Conservation (phyloP, 1,140 invertebrate genomes). For the Formica selysi region DNA sequence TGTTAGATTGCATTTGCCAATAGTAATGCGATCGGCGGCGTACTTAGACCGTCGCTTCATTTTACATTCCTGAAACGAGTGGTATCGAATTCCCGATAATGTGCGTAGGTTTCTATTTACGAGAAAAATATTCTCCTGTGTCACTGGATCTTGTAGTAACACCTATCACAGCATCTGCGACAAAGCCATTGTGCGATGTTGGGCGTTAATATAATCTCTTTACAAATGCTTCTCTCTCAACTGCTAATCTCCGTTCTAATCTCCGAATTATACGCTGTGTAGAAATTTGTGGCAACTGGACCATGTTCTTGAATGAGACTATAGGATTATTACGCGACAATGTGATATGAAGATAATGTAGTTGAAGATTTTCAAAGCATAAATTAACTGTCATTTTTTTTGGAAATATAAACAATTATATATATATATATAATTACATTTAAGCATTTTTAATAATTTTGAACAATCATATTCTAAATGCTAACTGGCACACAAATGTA, state of each 20-base stretch:
- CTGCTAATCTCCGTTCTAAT: background rate
- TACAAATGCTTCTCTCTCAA: background rate
- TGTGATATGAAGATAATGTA: background rate
- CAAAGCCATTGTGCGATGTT: background rate
- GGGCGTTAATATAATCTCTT: constrained; percentile 9
- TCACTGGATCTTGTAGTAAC: background rate
- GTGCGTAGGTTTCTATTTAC: background rate
- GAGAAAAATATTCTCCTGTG: background rate
- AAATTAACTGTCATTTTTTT: background rate
- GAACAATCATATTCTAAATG: background rate
- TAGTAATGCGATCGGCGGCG: constrained; percentile 7
- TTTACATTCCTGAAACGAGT: constrained; percentile 30
- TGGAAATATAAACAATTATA: background rate
- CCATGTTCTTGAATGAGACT: background rate
- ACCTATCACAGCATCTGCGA: background rate
- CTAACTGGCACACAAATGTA: background rate
- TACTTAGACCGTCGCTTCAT: background rate
- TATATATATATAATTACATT: background rate
- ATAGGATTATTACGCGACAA: background rate
- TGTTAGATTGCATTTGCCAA: constrained; percentile 22
- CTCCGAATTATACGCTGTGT: background rate
- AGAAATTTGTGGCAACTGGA: background rate
- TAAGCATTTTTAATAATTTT: background rate
- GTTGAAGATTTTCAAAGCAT: background rate
- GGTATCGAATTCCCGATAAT: constrained; percentile 17